Conservation (phyloP, 2,888 invertebrate species). For the Iphiclides podalirius region DNA sequence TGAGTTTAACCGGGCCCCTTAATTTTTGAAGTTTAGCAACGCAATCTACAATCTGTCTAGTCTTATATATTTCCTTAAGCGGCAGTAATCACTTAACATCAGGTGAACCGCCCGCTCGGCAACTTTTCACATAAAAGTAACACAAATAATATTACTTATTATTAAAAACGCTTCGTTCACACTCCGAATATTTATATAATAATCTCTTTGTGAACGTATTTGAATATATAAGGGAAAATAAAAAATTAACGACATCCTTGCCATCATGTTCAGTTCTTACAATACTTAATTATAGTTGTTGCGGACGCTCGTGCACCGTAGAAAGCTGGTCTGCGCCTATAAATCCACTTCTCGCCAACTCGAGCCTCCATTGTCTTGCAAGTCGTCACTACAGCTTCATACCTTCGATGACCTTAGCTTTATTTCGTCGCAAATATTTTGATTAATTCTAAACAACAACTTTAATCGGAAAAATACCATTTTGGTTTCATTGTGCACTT, state of each 20-base stretch:
- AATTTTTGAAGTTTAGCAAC: too few relatives aligned
- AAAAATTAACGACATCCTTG: slow-evolving; percentile 13
- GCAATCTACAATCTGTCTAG: too few relatives aligned
- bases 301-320: slow-evolving; percentile 41
- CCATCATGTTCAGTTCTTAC: slow-evolving; percentile 8
- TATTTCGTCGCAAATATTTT: not conserved
- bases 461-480: not conserved
- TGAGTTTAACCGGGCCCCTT: too few relatives aligned
- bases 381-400: slow-evolving; percentile 52
- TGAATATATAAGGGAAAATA: not conserved
- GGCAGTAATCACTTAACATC: too few relatives aligned
- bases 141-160: too few relatives aligned
- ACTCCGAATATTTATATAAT: too few relatives aligned
- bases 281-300: slow-evolving; percentile 7
- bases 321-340: slow-evolving; percentile 64
- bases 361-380: slow-evolving; percentile 61
- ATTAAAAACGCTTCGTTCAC: too few relatives aligned
- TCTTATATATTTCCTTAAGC: too few relatives aligned
- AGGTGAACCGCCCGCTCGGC: too few relatives aligned
- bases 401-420: slow-evolving; percentile 26
- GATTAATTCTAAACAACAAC: too few relatives aligned
- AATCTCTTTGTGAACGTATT: not conserved
- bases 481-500: slow-evolving; percentile 3
- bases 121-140: too few relatives aligned
- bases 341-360: slow-evolving; percentile 54